phyloP scores from a whole-genome alignment of 1,140 invertebrate species.

The Caerostris extrusa region DNA sequence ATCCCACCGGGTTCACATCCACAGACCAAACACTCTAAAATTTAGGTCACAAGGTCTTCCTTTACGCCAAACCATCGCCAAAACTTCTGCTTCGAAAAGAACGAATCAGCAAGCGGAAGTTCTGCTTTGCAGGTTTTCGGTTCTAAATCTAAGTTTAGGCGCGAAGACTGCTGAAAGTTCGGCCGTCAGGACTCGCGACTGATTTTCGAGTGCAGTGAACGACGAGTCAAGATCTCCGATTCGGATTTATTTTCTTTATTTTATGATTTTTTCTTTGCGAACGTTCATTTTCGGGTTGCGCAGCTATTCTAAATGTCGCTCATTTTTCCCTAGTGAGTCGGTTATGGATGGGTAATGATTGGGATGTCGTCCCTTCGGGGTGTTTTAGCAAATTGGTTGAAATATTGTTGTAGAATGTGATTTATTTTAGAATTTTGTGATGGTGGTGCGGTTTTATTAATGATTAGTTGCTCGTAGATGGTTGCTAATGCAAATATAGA shows the following conservation, averaged over 20 bases:
- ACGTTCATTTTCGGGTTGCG: not conserved
- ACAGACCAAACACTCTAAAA: conserved; percentile 4
- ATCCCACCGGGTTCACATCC: not conserved
- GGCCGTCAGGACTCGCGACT: not conserved
- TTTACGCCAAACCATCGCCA: conserved; percentile 47
- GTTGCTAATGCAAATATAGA: too few relatives aligned
- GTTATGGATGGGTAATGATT: conserved; percentile 17
- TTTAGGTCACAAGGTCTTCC: conserved; percentile 65
- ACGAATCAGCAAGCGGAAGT: conserved; percentile 34
- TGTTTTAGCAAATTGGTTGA: not conserved
- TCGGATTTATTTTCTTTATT: not conserved
- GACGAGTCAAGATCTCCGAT: not conserved
- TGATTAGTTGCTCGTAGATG: too few relatives aligned
- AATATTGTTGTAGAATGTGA: not conserved
- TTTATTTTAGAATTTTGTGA: too few relatives aligned
- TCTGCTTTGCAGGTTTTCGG: not conserved
- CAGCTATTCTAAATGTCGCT: not conserved
- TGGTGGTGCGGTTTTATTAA: too few relatives aligned
- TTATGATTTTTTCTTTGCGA: too few relatives aligned
- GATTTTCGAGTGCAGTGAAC: conserved; percentile 38
- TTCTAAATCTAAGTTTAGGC: too few relatives aligned
- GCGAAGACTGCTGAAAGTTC: not conserved
- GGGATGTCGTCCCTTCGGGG: not conserved
- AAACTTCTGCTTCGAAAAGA: not conserved
- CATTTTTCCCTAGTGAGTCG: conserved; percentile 38